These are phyloP conservation scores for Theodoxus fluviatilis DNA, from an alignment of 2,888 invertebrate genomes.

Conservation along the genomic window DNA sequence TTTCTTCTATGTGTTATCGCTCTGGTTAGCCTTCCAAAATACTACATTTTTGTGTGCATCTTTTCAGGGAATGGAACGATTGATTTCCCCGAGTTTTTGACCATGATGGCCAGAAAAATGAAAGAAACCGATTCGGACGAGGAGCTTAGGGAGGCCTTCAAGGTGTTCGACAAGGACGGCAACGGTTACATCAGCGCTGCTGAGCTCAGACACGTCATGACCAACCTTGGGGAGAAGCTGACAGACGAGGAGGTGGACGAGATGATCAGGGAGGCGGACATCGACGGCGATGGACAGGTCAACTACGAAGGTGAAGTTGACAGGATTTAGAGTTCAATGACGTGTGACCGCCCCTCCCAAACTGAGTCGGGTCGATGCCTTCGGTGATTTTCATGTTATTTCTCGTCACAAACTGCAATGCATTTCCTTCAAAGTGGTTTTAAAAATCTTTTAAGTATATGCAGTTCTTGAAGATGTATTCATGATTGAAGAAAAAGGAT, in stretches of 20 bases:
- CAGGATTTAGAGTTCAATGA: no score
- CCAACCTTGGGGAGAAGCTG: conserved; percentile 32
- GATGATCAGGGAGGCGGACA: conserved; percentile 33
- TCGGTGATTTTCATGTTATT: no score
- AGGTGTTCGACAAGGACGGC: conserved; percentile 29
- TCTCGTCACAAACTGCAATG: no score
- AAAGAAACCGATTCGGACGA: conserved; percentile 30
- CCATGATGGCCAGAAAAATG: conserved; percentile 30
- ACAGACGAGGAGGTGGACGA: conserved; percentile 34
- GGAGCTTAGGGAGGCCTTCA: conserved; percentile 28
- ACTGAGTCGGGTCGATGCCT: no score
- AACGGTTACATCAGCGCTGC: conserved; percentile 30
- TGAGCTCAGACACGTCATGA: conserved; percentile 33
- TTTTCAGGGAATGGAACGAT: conserved; percentile 27
- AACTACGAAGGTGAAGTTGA: conserved; percentile 36
- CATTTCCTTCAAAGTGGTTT: no score
- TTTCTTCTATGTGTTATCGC: no score
- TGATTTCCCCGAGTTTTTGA: conserved; percentile 28
- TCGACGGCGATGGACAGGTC: conserved; percentile 32
- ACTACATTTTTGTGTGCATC: no score
- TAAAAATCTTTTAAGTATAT: no score
- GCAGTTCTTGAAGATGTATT: no score
- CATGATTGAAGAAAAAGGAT: no score
- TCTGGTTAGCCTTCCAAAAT: no score
- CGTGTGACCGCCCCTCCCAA: no score